Evolutionary conservation across 2,888 invertebrate species (phyloP).

Genomic region (Sialis fuliginosa): DNA sequence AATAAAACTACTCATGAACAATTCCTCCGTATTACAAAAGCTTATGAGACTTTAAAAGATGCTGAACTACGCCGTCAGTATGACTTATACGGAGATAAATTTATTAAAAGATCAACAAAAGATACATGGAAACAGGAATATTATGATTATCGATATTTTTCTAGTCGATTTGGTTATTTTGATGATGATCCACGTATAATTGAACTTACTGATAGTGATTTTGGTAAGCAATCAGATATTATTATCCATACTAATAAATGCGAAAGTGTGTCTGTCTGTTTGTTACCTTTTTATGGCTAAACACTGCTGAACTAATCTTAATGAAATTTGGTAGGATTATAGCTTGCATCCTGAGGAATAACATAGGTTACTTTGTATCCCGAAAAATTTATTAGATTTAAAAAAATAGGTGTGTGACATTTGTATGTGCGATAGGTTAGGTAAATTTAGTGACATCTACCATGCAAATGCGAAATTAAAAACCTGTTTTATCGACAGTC

Average conservation of each 20-base stretch:
- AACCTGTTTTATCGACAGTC: too few relatives aligned
- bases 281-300: too few relatives aligned
- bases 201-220: conserved; percentile 54
- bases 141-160: conserved; percentile 67
- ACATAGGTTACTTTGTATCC: too few relatives aligned
- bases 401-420: too few relatives aligned
- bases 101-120: conserved; percentile 30
- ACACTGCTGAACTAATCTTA: too few relatives aligned
- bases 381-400: too few relatives aligned
- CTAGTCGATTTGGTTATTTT: conserved; percentile 67
- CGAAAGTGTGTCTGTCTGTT: too few relatives aligned
- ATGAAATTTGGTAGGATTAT: too few relatives aligned
- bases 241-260: not conserved
- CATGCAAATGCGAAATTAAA: too few relatives aligned
- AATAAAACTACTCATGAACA: conserved; percentile 53
- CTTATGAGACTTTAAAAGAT: conserved; percentile 77
- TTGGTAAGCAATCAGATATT: conserved; percentile 36
- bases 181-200: conserved; percentile 70
- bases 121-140: conserved; percentile 43
- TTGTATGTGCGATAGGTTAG: too few relatives aligned
- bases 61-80: conserved; percentile 59
- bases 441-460: too few relatives aligned
- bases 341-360: too few relatives aligned
- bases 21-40: conserved; percentile 63
- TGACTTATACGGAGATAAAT: conserved; percentile 61